Evolutionary conservation across 2,888 invertebrate species (phyloP), one percentile per base, ranked within the genome.

Genomic region (Alcis repandata): DNA sequence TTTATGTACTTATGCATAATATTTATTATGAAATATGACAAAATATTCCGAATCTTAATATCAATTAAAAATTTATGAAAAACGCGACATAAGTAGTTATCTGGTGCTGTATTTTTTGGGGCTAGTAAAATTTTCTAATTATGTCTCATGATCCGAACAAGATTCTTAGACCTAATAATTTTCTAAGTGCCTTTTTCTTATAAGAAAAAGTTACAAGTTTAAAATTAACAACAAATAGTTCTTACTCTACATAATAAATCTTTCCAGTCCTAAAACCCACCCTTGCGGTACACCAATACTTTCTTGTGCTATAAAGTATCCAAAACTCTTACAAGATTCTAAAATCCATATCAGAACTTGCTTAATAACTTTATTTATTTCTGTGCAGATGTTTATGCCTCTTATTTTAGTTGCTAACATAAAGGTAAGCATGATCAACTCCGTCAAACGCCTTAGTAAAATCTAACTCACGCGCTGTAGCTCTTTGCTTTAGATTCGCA

Each of bases 371-470:
- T 6, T 48, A 4, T 13, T 11, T 45, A 8, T 45, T 20, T 11
- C 9, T 45, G 11, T 45, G 45, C 45, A 45, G 45, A 48, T 51
- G 1, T 22, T 15, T 40, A 43, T 48, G 54, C 32, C 43, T 56
- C n/a, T 68, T 59, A 48, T 63, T 64, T 67, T 20, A 52, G 69
- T 70, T 61, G 69, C 73, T 65, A 66, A 63, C 73, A 69, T 33
- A 66, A 67, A 83, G 81, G 82, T 85, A 86, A 87, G 90, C 88
- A 88, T 87, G 90, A 70, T 46, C 52, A 63, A 68, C 53, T 68
- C 8, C 66, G 69, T 81, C 76, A 56, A 82, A 86, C 33, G 84
- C 83, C 78, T 84, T 63, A 43, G 63, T 33, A 54, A 72, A 73
- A 70, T 77, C 69, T 70, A 70, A 79, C 76, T 71, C 74, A 74